phyloP scores from a whole-genome alignment of 2,113 vertebrate genomes.

The Pan troglodytes region DNA sequence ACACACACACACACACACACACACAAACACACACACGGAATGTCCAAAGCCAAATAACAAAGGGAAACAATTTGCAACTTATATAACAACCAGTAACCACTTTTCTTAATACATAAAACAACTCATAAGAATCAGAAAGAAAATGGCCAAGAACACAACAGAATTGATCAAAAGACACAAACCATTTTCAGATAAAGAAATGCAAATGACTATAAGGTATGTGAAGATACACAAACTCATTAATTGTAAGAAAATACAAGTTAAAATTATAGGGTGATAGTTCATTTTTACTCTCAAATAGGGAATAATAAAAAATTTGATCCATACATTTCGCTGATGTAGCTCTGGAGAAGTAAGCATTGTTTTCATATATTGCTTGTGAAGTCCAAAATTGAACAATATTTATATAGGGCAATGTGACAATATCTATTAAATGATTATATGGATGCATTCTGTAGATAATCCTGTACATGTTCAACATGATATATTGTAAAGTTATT shows the following conservation, averaged over 20 bases:
- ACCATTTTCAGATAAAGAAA: neutral
- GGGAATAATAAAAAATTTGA: neutral
- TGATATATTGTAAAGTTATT: neutral
- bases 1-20: too few species aligned
- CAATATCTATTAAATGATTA: neutral
- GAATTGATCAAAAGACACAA: neutral
- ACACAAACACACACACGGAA: neutral
- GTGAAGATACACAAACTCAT: neutral
- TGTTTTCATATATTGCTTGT: neutral
- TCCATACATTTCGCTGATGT: neutral
- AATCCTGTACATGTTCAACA: neutral
- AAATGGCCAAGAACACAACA: neutral
- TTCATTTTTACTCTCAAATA: conserved; percentile 6
- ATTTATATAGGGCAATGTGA: neutral
- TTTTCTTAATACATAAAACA: neutral
- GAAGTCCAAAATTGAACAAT: neutral
- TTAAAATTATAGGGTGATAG: neutral
- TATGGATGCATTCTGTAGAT: neutral
- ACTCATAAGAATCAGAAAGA: neutral
- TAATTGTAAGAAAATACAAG: neutral
- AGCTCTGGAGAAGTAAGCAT: neutral
- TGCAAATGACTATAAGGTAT: neutral
- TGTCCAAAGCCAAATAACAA: neutral
- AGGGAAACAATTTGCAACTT: neutral
- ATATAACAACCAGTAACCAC: neutral